Conservation (phyloP, 2,888 invertebrate species). For the Anthophora plumipes region DNA sequence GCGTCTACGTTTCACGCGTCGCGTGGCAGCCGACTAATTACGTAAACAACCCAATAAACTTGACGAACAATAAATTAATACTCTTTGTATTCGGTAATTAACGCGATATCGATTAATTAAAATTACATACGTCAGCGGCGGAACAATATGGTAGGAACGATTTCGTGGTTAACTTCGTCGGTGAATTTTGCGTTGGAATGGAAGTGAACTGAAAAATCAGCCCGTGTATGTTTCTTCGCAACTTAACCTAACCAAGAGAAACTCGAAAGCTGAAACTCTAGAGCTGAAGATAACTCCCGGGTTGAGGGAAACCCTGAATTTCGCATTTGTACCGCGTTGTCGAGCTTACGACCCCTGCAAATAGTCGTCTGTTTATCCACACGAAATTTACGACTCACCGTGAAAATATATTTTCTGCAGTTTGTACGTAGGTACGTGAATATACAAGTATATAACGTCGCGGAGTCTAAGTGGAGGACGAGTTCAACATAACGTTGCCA, state of each 20-base stretch:
- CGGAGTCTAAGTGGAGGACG: neutral
- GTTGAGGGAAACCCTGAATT: slow-evolving; percentile 23
- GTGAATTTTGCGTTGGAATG: too few species aligned
- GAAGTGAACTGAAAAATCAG: neutral
- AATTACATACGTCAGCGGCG: neutral
- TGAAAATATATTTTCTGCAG: slow-evolving; percentile 44
- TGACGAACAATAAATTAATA: slow-evolving; percentile 62
- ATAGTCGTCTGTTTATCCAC: slow-evolving; percentile 45
- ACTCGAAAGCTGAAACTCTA: slow-evolving; percentile 7
- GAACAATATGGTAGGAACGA: neutral
- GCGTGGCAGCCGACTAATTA: slow-evolving; percentile 60
- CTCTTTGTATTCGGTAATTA: slow-evolving; percentile 50
- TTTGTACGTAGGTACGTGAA: slow-evolving; percentile 10
- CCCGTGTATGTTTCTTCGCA: neutral
- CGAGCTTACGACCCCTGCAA: slow-evolving; percentile 48
- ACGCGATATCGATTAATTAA: slow-evolving; percentile 27
- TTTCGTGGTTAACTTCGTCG: slow-evolving; percentile 6
- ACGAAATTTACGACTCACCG: slow-evolving; percentile 32
- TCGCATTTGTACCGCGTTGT: slow-evolving; percentile 39
- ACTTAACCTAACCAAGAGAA: neutral
- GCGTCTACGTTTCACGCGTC: slow-evolving; percentile 46
- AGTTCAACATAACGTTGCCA: neutral
- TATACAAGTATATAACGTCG: neutral
- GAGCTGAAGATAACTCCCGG: slow-evolving; percentile 16
- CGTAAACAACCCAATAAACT: slow-evolving; percentile 42